phyloP scores from a whole-genome alignment of 2,113 vertebrate species.

The Orientallactaga bullata region DNA sequence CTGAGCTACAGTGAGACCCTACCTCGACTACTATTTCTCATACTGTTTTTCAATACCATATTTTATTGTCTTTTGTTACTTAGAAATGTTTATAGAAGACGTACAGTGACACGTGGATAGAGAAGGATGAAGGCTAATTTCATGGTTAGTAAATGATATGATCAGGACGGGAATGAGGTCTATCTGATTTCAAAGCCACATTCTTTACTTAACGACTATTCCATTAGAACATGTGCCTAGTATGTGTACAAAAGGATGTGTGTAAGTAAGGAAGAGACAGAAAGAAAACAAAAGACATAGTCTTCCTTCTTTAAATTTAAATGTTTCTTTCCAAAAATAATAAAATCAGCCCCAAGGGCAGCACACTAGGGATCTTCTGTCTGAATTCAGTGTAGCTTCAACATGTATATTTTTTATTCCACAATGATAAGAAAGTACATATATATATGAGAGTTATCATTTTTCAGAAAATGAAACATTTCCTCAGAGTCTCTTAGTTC shows the following conservation, averaged over 20 bases:
- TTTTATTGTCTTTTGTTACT: neutral
- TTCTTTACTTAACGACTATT: neutral
- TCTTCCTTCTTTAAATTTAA: neutral
- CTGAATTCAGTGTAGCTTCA: neutral
- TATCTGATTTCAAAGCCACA: neutral
- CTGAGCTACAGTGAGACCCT: too few relatives aligned
- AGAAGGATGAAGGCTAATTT: neutral
- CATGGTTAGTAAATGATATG: neutral
- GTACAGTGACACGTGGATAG: neutral
- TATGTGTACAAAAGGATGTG: too few relatives aligned
- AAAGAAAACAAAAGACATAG: neutral
- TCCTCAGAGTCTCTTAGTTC: constrained; percentile 32
- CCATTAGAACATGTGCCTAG: neutral
- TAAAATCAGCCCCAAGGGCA: neutral
- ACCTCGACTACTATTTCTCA: too few relatives aligned
- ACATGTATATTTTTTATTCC: neutral
- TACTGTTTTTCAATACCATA: neutral
- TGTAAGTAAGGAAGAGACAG: neutral
- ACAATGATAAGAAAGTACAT: constrained; percentile 5
- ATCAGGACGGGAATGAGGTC: neutral
- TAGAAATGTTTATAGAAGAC: constrained; percentile 10
- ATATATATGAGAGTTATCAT: neutral
- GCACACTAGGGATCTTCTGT: neutral
- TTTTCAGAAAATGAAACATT: constrained; percentile 8
- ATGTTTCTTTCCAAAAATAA: neutral